Base-by-base conservation (phyloP, 2,113 vertebrate species). In the Anolis sagrei region DNA sequence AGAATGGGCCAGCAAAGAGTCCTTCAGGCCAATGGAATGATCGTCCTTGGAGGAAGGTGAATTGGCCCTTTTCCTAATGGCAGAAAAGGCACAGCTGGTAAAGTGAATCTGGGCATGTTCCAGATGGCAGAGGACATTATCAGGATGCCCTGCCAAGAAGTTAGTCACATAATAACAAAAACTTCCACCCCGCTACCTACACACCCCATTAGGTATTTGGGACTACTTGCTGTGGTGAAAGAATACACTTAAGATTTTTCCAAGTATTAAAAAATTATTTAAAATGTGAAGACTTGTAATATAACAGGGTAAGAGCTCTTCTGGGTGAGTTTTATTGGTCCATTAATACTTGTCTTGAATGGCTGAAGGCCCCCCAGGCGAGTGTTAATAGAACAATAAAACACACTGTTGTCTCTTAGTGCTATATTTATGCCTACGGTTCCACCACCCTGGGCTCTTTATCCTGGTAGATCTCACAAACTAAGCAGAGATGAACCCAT, bases 21-120 rank as follows among this genome's bases (percentile, higher is more conserved):
- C 98, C 93, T 99, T 99, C 32, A 98, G 95, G 81, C 97, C 98
- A 0, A 96, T 93, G 7, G 97, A 96, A 89, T 98, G 98, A 87
- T 99, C 97, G 1, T 99, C 98, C 88, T 99, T 99, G 79, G 97
- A 96, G 0, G 98, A 97, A 0, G 98, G 98, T 62, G 96, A 98
- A 83, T 96, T 96, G 23, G 98, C 97, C 74, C 98, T 97, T 95
- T 99, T 99, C 94, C 98, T 99, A 88, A 14, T 73, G 64, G 93
- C 51, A 89, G 72, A 89, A 85, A 89, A 80, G 48, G 39, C 36
- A 85, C 21, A 83, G n/a, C 2, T 88, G 36, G 36, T 4, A 66
- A 39, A n/a, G 36, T 51, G 10, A 73, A 81, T 27, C 9, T 75
- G 25, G 78, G n/a, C 27, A 32, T 44, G 8, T 7, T 14, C 0